These are phyloP conservation scores for Brassicogethes aeneus DNA, from an alignment of 2,888 invertebrate genomes.

Conservation along the genomic window DNA sequence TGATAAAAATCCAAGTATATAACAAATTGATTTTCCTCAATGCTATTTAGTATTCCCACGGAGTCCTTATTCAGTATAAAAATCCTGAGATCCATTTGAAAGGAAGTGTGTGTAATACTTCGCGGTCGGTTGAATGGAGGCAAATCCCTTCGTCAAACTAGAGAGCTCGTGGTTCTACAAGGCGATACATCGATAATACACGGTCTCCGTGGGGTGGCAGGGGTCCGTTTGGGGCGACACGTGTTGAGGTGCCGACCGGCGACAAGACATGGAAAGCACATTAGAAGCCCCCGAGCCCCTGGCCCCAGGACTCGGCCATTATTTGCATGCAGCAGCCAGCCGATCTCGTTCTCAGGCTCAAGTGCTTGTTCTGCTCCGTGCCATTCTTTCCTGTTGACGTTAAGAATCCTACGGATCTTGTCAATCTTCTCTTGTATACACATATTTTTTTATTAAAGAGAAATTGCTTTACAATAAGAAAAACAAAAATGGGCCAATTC, in stretches of 20 bases:
- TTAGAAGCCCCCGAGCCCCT: constrained; percentile 34
- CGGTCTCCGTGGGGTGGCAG: constrained; percentile 28
- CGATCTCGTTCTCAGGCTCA: constrained; percentile 27
- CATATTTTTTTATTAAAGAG: no score
- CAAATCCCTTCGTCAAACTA: constrained; percentile 30
- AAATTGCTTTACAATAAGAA: no score
- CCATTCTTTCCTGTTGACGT: no score
- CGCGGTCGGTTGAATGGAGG: constrained; percentile 32
- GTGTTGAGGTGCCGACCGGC: constrained; percentile 40
- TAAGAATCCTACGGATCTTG: no score
- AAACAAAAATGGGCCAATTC: no score
- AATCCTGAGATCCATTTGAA: constrained; percentile 10
- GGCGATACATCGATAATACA: constrained; percentile 40
- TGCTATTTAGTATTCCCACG: no score
- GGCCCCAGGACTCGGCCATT: constrained; percentile 31
- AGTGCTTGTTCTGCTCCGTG: constrained; percentile 11
- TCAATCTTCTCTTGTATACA: no score
- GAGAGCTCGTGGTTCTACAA: constrained; percentile 35
- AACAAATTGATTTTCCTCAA: no score
- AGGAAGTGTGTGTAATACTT: constrained; percentile 31
- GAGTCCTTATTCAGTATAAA: no score
- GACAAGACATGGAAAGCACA: constrained; percentile 43
- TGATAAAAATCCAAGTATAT: no score
- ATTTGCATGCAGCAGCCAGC: constrained; percentile 35
- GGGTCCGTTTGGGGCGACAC: constrained; percentile 41